phyloP scores from a whole-genome alignment of 2,888 invertebrate genomes.

The Strigamia maritima region DNA sequence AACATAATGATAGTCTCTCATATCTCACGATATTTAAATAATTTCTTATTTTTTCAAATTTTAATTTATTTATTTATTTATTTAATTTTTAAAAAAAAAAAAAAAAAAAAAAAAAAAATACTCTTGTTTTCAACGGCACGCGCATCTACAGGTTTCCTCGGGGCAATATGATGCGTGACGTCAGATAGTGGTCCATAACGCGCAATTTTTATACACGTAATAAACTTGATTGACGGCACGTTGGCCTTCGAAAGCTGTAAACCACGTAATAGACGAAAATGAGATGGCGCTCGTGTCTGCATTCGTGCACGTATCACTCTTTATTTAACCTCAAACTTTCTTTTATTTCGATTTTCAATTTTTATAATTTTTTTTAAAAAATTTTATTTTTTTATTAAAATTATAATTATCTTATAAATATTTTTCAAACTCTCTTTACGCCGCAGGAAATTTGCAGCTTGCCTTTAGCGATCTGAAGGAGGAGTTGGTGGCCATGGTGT shows the following conservation, averaged over 20 bases:
- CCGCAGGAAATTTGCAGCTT: background rate
- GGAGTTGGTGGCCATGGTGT: conserved; percentile 13
- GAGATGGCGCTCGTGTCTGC: conserved; percentile 2
- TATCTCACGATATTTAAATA: background rate
- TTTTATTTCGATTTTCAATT: background rate
- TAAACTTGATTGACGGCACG: conserved; percentile 16
- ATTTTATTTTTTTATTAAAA: background rate
- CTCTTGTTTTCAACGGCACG: background rate
- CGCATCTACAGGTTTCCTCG: background rate
- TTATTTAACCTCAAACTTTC: background rate
- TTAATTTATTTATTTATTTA: background rate
- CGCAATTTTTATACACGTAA: background rate
- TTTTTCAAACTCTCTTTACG: background rate
- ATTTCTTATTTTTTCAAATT: background rate
- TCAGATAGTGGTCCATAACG: background rate
- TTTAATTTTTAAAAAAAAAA: too few species aligned
- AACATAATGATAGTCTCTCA: background rate
- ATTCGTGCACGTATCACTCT: background rate
- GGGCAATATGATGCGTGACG: background rate
- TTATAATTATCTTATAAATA: background rate
- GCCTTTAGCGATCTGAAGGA: background rate
- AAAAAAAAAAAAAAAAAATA: background rate
- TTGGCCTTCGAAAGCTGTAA: background rate
- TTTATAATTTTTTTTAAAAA: too few species aligned
- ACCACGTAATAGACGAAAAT: background rate